Base-by-base conservation (phyloP, 2,888 invertebrate species). In the Lasioglossum villosulum region DNA sequence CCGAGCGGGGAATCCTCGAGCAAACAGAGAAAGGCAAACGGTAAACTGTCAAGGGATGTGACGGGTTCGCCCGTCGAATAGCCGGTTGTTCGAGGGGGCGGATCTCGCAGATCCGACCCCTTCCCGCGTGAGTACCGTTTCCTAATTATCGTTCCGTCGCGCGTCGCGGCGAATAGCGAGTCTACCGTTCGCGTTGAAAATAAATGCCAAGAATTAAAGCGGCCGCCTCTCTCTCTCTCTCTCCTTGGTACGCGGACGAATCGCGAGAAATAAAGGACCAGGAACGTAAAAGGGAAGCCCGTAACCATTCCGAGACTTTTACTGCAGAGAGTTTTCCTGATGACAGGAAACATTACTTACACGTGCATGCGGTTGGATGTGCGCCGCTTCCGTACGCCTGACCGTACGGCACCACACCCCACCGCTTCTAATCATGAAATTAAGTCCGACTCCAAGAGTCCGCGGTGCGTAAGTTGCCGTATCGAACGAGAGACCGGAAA, bases 1-100 rank as follows among this genome's bases (percentile, higher is more conserved):
- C 89, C 88, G 86, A 75, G 78, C 45, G 75, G 85, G 79, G 88
- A 92, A 89, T 91, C 88, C 87, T 89, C 86, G 90, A 86, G 92
- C 91, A 92, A 93, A 93, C 90, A 91, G 89, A 88, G 88, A 88
- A 89, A 84, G 80, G 89, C 87, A 86, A 86, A 89, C 81, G 82
- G 75, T 34, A 39, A 84, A 68, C 79, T 80, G 86, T 83, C 82
- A 34, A 48, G 78, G 76, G 72, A 77, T 30, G 80, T 63, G 52
- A 86, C 78, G 71, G 66, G 70, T 79, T 68, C 78, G 76, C 45
- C 78, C 27, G 70, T 30, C 34, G 66, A 34, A 34, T 66, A 34
- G 66, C 34, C 19, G 66, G 66, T 66, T 30, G 66, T 34, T 66
- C 66, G 66, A 16, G 66, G 19, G 66, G 30, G 66, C 30, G 30